Evolutionary conservation across 2,113 vertebrate genomes (phyloP), one percentile per base, ranked within the genome.

Genomic region (Apus apus): DNA sequence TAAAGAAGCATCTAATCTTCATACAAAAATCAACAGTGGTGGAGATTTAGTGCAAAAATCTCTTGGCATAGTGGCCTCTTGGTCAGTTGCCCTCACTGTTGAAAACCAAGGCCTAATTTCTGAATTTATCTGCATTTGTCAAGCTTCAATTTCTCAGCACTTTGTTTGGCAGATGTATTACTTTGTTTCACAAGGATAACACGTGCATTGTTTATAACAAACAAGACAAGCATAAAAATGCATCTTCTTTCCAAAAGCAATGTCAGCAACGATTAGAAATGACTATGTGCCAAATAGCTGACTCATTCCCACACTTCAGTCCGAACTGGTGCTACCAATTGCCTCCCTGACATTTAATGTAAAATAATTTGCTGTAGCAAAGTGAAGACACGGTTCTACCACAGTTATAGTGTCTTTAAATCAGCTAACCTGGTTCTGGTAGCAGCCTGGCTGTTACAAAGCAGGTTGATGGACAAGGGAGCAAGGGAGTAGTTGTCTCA

Each of bases 81-180:
- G 87, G 91, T 91, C 89, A 97, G 66, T 40, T 87, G 76, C 56
- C 62, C 85, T 82, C 89, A 85, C 77, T 93, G 74, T 27, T 91
- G 74, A 89, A 96, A 97, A 95, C 2, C 1, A 4, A 84, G 53
- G 72, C 77, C 91, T 91, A 75, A 93, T 95, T 95, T 93, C 70
- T 79, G 77, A 97, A 92, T 97, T 92, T 87, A 94, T 95, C 84
- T 93, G 84, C 73, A 72, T 95, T 92, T 94, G 91, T 85, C 36
- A 61, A 93, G 91, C 87, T 93, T 91, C 87, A 85, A 46, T 70
- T 91, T 92, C 84, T 82, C 74, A 94, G 20, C 66, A 87, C 74
- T 89, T 87, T 64, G 48, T 84, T 67, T 95, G 90, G 96, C 80
- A 97, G 73, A 92, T 1, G 0, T 81, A 89, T 82, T 90, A 90